Base-by-base conservation (phyloP, 2,113 vertebrate species). In the Pteronura brasiliensis region DNA sequence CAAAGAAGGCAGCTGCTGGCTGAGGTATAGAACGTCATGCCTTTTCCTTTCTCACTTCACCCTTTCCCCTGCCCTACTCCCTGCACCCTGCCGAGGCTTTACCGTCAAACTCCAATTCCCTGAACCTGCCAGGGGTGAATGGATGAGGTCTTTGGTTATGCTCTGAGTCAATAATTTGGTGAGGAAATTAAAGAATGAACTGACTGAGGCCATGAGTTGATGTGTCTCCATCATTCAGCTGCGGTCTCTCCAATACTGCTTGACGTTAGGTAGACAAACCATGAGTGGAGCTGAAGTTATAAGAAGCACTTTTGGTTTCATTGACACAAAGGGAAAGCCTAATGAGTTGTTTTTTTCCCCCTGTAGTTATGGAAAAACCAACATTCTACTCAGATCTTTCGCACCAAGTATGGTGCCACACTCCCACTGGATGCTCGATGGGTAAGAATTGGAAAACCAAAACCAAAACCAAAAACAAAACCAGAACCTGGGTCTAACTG, bases 141-240 rank as follows among this genome's bases (percentile, higher is more conserved):
- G 63, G 86, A 77, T 7, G 87, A 97, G 94, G 98, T 98, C 98
- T 99, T 99, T 99, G 98, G 99, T 98, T 98, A 81, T 97, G 97
- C 97, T 98, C 97, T 67, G 95, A 97, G 95, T 36, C 12, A 0
- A 79, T 47, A 95, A 27, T 98, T 95, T 97, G 34, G 90, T 21
- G 57, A 98, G 92, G 69, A 98, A 97, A 97, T 79, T 39, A 94
- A 20, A 72, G 36, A 95, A 98, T 0, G 90, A 34, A 34, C 80
- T 8, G 88, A 44, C 6, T 0, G 86, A 7, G 93, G 93, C 92
- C 96, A 13, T 52, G 4, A 17, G 95, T 63, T n/a, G 20, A 10
- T 14, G 23, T 4, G 36, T 83, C 74, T 90, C 79, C n/a, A 49
- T 2, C 13, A 5, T 36, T 94, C 88, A 80, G 96, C 44, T 76